Evolutionary conservation across 2,888 invertebrate genomes (phyloP).

Genomic region (Scaeva pyrastri): DNA sequence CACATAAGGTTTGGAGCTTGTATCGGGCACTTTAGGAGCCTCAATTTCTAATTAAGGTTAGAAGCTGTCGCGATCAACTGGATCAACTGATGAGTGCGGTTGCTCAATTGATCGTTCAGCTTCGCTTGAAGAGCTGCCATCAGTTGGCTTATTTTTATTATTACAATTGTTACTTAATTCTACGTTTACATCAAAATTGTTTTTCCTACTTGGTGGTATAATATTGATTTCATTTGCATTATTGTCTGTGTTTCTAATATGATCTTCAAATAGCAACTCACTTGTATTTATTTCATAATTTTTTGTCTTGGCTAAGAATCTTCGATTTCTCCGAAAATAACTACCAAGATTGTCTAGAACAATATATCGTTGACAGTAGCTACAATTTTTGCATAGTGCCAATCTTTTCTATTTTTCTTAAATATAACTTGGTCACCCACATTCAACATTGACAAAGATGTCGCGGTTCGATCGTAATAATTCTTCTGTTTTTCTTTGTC

Average conservation of each 20-base stretch:
- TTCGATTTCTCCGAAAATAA: constrained; percentile 20
- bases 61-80: constrained; percentile 11
- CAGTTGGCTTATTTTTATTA: constrained; percentile 9
- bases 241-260: constrained; percentile 11
- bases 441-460: constrained; percentile 23
- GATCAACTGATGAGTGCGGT: constrained; percentile 1
- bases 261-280: constrained; percentile 30
- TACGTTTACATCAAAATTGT: constrained; percentile 7
- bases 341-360: constrained; percentile 8
- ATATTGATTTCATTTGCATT: constrained; percentile 28
- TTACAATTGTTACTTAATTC: constrained; percentile 6
- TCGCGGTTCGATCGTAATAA: constrained; percentile 28
- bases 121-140: not conserved
- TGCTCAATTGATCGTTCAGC: constrained; percentile 12
- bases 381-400: constrained; percentile 14
- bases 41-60: constrained; percentile 9
- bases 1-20: constrained; percentile 4
- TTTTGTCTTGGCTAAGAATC: constrained; percentile 28
- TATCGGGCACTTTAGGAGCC: constrained; percentile 1
- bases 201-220: constrained; percentile 6
- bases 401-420: constrained; percentile 32
- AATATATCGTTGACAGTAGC: constrained; percentile 24
- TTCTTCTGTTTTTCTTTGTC: constrained; percentile 11
- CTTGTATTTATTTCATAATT: constrained; percentile 12
- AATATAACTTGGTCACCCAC: constrained; percentile 16